phyloP scores from a whole-genome alignment of 2,113 vertebrate genomes.

The Setophaga kirtlandii region DNA sequence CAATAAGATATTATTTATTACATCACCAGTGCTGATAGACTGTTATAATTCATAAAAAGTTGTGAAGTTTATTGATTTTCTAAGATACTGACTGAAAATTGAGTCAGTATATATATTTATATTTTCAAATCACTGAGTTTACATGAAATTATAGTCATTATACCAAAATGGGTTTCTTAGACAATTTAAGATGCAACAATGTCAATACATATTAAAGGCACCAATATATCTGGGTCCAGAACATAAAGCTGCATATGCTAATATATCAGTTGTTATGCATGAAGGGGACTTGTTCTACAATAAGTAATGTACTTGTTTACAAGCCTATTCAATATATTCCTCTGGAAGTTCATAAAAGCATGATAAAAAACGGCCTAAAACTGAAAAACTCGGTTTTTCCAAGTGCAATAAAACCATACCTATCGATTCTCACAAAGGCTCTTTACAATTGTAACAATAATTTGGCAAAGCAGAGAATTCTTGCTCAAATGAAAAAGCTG shows the following conservation, averaged over 20 bases:
- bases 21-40: background rate
- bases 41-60: background rate
- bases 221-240: background rate
- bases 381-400: background rate
- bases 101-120: background rate
- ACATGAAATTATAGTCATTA: background rate
- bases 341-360: background rate
- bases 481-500: background rate
- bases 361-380: background rate
- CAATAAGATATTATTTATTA: slow-evolving; percentile 8
- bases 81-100: background rate
- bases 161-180: background rate
- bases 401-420: background rate
- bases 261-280: background rate
- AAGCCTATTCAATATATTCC: background rate
- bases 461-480: background rate
- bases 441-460: background rate
- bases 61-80: background rate
- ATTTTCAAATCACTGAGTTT: background rate
- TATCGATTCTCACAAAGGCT: background rate
- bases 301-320: background rate
- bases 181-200: background rate
- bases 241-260: background rate
- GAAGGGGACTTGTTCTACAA: background rate
- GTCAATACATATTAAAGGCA: background rate